Conservation (phyloP, 2,113 vertebrate species). For the Syngnathus floridae region DNA sequence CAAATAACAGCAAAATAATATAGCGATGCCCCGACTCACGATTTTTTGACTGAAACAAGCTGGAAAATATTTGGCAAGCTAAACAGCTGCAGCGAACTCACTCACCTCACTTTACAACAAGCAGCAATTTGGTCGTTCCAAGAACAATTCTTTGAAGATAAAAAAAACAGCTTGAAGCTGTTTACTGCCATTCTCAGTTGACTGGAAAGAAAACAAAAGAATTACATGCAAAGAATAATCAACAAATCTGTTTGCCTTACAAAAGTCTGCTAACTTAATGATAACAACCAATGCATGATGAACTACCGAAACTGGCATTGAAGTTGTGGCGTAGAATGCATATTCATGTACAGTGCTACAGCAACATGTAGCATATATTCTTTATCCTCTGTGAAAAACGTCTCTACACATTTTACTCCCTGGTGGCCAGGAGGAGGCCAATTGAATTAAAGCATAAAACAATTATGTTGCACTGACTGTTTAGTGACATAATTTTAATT, state of each 20-base stretch:
- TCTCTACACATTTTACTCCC: not conserved
- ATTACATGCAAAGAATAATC: not conserved
- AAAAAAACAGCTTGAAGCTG: not conserved
- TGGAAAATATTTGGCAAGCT: not conserved
- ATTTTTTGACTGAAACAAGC: not conserved
- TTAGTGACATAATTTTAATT: not conserved
- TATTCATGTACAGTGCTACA: not conserved
- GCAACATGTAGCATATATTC: not conserved
- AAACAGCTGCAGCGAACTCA: no score
- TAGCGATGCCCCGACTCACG: no score
- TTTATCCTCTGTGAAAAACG: not conserved
- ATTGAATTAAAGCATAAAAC: not conserved
- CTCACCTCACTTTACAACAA: not conserved
- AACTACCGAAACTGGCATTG: not conserved
- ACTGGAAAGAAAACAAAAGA: not conserved
- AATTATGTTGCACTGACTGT: not conserved
- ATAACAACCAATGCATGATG: not conserved
- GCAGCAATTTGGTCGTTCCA: not conserved
- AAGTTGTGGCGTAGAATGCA: not conserved
- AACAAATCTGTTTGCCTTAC: not conserved
- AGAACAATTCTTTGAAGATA: not conserved
- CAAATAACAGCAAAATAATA: no score
- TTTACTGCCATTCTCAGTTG: not conserved
- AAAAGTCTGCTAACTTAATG: not conserved
- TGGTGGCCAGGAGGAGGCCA: not conserved